Evolutionary conservation across 1,140 invertebrate genomes (phyloP), one percentile per base, ranked within the genome.

Genomic region (Diploscapter pachys): DNA sequence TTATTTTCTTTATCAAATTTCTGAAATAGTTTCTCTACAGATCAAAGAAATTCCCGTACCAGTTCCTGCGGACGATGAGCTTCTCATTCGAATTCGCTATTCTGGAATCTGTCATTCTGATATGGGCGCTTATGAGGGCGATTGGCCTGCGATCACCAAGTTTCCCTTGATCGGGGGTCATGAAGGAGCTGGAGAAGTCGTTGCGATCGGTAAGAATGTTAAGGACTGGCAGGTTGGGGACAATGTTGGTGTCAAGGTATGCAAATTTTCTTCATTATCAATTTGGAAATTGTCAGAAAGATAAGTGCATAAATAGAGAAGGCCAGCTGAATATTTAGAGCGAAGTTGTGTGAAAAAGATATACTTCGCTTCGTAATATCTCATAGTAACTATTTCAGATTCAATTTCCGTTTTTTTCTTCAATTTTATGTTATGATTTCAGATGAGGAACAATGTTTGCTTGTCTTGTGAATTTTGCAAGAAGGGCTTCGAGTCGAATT

Each of bases 401-500:
- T 31, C 31, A 31, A 31, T 31, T 31, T 31, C 1, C 31, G 31
- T 1, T 31, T 31, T 31, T 31, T 31, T 31, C 0, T 31, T 31
- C 31, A 31, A 31, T 31, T 31, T 31, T 31, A 31, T 31, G 31
- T 31, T 31, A 31, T 31, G 31, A 9, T 77, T 77, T 61, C 53
- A 77, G 76, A 57, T 78, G 63, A 67, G 73, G 8, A 71, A 74
- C 49, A 51, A 51, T 4, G 57, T 49, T n/a, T 73, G 65, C 54
- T 53, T 63, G 5, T 68, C 13, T 50, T 78, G 77, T 63, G 77
- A 78, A n/a, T 78, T 50, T 9, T 78, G 77, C 69, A 61, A 78
- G 53, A 31, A 11, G 4, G 76, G 77, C 11, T 57, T 53, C 56
- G 77, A 78, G 49, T 11, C 78, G 6, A 56, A 31, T n/a, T 78